Percentiles rank a stretch among this genome's conserved stretches.
phyloP scores from a whole-genome alignment of 2,888 invertebrate species.

The Folsomia manolachei region DNA sequence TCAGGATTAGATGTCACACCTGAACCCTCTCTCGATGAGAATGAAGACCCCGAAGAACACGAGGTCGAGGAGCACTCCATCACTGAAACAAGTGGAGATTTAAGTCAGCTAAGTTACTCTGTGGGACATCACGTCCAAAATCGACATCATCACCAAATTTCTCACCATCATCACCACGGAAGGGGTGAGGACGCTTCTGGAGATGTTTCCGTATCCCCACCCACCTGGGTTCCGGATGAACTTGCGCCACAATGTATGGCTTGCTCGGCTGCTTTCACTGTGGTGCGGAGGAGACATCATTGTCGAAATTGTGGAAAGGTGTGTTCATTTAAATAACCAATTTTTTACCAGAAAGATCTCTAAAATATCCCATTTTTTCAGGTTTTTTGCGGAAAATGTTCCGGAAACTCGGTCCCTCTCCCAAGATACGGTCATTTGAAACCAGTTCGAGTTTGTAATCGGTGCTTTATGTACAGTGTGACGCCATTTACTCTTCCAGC shows the following conservation, averaged over 20 bases:
- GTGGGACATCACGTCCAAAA: background rate
- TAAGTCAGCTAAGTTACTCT: background rate
- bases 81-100: background rate
- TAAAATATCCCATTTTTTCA: constrained; percentile 53
- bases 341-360: constrained; percentile 25
- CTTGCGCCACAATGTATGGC: constrained; percentile 83
- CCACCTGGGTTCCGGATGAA: constrained; percentile 93
- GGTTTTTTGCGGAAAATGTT: constrained; percentile 92
- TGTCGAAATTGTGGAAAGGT: constrained; percentile 89
- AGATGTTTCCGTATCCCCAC: constrained; percentile 58
- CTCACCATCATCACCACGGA: constrained; percentile 20
- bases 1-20: constrained; percentile 49
- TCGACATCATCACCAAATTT: background rate
- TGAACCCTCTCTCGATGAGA: constrained; percentile 48
- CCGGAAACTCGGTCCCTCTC: constrained; percentile 85
- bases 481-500: constrained; percentile 60
- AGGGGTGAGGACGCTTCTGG: constrained; percentile 16
- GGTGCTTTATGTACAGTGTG: constrained; percentile 74
- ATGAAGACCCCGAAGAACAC: constrained; percentile 45
- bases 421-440: constrained; percentile 89
- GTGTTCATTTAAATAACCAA: constrained; percentile 20
- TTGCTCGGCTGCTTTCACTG: constrained; percentile 87
- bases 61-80: constrained; percentile 20
- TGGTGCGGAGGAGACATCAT: constrained; percentile 91
- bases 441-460: constrained; percentile 90